Evolutionary conservation across 53 echinoderm and acorn worm genomes (phyloP).

Genomic region (Henricia sp.): DNA sequence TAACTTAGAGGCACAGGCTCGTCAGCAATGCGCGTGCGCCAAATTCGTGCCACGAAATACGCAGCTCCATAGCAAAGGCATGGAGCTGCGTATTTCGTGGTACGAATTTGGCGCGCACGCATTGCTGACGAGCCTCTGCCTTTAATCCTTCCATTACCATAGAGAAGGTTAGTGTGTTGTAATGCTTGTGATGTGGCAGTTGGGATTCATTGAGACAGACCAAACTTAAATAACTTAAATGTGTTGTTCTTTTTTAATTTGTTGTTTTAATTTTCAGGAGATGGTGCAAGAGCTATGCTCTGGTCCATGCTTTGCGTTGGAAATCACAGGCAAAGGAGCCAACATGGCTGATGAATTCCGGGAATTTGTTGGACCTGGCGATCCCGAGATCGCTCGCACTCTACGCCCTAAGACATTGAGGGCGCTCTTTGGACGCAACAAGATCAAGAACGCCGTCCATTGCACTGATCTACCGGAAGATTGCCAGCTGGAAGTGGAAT

Average conservation of each 20-base stretch:
- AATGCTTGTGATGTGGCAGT: too few species aligned
- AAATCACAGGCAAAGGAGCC: constrained; percentile 70
- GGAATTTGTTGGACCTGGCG: constrained; percentile 91
- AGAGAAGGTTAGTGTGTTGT: not conserved
- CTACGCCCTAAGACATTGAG: constrained; percentile 85
- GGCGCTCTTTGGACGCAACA: constrained; percentile 79
- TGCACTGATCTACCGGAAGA: constrained; percentile 93
- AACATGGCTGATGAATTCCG: constrained; percentile 64
- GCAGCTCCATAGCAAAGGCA: too few species aligned
- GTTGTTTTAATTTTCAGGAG: constrained; percentile 63
- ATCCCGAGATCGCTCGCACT: constrained; percentile 93
- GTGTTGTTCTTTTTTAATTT: too few species aligned
- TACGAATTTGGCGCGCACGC: too few species aligned
- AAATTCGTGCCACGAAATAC: too few species aligned
- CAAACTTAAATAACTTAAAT: too few species aligned
- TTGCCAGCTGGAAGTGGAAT: constrained; percentile 75
- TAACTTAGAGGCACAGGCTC: not conserved
- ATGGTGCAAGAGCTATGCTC: constrained; percentile 94
- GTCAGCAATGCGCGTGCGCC: too few species aligned
- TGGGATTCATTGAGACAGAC: too few species aligned
- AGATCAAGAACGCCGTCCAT: constrained; percentile 89
- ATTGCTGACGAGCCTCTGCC: too few species aligned
- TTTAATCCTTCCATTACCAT: not conserved
- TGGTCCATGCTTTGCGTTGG: constrained; percentile 84
- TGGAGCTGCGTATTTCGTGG: too few species aligned